Evolutionary conservation across 2,797 vertebrate species (phyloP), one percentile per base, ranked within the genome.

Genomic region (Scarus forsteni): DNA sequence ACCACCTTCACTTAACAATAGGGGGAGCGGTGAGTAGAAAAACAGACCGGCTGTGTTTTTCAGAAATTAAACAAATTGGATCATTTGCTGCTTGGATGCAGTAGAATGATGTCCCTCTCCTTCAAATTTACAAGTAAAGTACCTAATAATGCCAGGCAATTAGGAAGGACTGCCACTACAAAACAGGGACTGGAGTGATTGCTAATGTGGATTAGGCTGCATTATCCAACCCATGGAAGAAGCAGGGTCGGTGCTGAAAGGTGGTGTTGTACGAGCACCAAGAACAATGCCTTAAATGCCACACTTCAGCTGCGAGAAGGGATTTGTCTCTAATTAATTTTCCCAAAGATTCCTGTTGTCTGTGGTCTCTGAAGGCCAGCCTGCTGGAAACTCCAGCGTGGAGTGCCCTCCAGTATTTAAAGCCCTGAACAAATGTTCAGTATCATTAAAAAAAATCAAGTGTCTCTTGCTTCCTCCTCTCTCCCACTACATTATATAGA

Each of bases 21-120:
- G 87, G 78, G 83, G 85, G 82, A 88, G 81, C 77, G 79, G 58
- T 65, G 54, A 64, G 75, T 12, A 19, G 64, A 53, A 38, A 71
- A 84, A 70, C 49, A 70, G 58, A 75, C 75, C 57, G 66, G 50
- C 77, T 80, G 85, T 82, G 80, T 88, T 92, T 89, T 86, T 90
- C 83, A 83, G 89, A 94, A 92, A 93, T 92, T 91, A 93, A 90
- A 91, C 87, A 93, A 94, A 94, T 93, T 92, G 89, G 93, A 93
- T 94, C 79, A 94, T 95, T 95, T 95, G 92, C 92, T 93, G 94
- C 93, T 93, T 95, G 92, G 94, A 90, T 94, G 92, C 92, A 91
- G 91, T 92, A 92, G 92, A 94, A 90, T 84, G 88, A 91, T 92
- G 91, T 92, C 91, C 89, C 88, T 93, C 88, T 89, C 92, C 91